A percentile compares a stretch with the other conserved stretches of the same genome.
Evolutionary conservation across 2,113 vertebrate species (phyloP).

Genomic region (Pheucticus melanocephalus): DNA sequence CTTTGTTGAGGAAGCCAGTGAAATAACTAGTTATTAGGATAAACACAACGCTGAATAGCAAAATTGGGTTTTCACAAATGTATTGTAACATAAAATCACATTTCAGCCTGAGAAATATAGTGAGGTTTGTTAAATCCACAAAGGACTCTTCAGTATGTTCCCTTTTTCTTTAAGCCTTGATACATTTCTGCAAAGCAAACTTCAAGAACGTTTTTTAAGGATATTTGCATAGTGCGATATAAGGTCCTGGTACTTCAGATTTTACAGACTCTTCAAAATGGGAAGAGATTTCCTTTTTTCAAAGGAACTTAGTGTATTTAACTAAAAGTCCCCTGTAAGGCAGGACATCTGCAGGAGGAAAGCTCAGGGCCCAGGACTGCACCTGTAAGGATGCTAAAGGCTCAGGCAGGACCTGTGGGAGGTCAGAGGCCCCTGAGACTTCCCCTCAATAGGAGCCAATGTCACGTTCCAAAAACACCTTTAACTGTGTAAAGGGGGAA

Average conservation of each 20-base stretch:
- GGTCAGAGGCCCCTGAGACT: not conserved
- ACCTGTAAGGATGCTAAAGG: accelerated
- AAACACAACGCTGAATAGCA: not conserved
- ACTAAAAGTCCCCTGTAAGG: not conserved
- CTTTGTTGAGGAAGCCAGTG: slow-evolving; percentile 4
- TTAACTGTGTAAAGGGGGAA: not conserved
- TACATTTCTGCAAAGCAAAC: not conserved
- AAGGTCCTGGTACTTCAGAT: not conserved
- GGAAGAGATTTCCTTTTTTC: not conserved
- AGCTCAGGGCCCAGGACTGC: not conserved
- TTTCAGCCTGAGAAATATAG: not conserved
- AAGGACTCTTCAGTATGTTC: not conserved
- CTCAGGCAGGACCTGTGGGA: not conserved
- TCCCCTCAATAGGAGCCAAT: not conserved
- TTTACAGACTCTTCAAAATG: not conserved
- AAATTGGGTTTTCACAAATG: slow-evolving; percentile 3
- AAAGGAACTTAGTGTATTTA: not conserved
- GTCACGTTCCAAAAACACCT: not conserved
- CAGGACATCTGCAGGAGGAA: not conserved
- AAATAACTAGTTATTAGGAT: slow-evolving; percentile 7
- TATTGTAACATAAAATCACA: not conserved
- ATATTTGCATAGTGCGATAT: not conserved
- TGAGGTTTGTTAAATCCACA: not conserved
- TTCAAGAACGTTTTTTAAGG: not conserved
- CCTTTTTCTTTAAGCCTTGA: not conserved